Evolutionary conservation across 2,888 invertebrate species (phyloP).

Genomic region (Subacronicta megacephala): DNA sequence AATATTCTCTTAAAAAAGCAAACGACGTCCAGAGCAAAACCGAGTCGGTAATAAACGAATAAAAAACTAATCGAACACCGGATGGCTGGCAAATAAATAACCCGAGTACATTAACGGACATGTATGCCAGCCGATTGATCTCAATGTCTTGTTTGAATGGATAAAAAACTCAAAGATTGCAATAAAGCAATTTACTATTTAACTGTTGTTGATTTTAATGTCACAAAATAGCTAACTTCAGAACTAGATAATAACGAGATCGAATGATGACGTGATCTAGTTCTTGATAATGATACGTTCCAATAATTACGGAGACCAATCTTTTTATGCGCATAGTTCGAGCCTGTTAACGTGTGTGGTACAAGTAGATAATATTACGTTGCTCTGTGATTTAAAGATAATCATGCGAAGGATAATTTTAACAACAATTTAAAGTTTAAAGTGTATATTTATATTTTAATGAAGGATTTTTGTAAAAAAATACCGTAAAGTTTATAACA

Average conservation of each 20-base stretch:
- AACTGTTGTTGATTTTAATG: constrained; percentile 58
- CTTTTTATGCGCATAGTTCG: constrained; percentile 44
- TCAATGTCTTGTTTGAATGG: constrained; percentile 46
- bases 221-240: constrained; percentile 52
- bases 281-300: constrained; percentile 57
- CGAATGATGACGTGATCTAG: constrained; percentile 46
- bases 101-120: constrained; percentile 51
- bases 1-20: constrained; percentile 4
- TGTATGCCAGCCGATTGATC: constrained; percentile 51
- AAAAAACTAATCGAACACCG: constrained; percentile 59
- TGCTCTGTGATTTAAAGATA: constrained; percentile 17
- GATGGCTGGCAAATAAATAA: constrained; percentile 59
- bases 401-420: constrained; percentile 23
- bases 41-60: constrained; percentile 53
- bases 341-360: constrained; percentile 47
- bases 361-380: constrained; percentile 33
- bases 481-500: constrained; percentile 11
- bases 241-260: constrained; percentile 53
- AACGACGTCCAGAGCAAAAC: constrained; percentile 39
- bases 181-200: constrained; percentile 57
- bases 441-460: constrained; percentile 22
- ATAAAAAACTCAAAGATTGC: constrained; percentile 40
- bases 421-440: constrained; percentile 23
- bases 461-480: constrained; percentile 13
- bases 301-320: constrained; percentile 52